A percentile compares a stretch with the other conserved stretches of the same genome.
These are phyloP conservation scores for Dinomys branickii DNA, from an alignment of 2,113 vertebrate species.

Conservation along the genomic window DNA sequence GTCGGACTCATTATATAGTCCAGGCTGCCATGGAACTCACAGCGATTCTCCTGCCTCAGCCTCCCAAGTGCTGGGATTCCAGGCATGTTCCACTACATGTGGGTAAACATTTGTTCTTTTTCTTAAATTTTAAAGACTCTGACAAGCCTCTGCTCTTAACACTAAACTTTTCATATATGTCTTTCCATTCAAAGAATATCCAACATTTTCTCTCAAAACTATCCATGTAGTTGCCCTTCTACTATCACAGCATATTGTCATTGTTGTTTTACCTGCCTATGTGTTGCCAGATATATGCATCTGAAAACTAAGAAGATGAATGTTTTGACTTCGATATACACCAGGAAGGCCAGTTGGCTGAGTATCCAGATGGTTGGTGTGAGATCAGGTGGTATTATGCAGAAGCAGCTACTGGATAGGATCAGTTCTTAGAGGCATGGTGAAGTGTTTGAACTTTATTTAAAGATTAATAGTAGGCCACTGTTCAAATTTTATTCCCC, in stretches of 20 bases:
- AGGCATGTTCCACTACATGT: neutral
- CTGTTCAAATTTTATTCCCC: neutral
- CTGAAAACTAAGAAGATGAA: neutral
- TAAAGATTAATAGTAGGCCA: neutral
- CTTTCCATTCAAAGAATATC: neutral
- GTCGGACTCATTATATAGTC: neutral
- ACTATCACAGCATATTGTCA: accelerated
- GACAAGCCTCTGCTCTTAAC: neutral
- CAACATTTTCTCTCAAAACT: neutral
- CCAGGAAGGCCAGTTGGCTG: neutral
- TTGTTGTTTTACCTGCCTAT: neutral
- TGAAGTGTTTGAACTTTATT: neutral
- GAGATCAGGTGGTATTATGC: accelerated
- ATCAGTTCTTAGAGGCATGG: neutral
- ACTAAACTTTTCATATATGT: neutral
- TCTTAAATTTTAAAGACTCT: neutral
- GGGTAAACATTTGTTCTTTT: neutral
- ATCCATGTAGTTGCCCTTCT: neutral
- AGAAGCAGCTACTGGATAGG: neutral
- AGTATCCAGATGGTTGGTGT: too few relatives aligned
- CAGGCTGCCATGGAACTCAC: neutral
- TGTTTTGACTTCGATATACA: neutral
- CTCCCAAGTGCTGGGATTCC: neutral
- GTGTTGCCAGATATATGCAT: neutral
- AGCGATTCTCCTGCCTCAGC: neutral